Percentiles rank a stretch among this genome's conserved stretches.
Evolutionary conservation across 2,797 vertebrate genomes (phyloP).

Genomic region (Peromyscus nudipes): DNA sequence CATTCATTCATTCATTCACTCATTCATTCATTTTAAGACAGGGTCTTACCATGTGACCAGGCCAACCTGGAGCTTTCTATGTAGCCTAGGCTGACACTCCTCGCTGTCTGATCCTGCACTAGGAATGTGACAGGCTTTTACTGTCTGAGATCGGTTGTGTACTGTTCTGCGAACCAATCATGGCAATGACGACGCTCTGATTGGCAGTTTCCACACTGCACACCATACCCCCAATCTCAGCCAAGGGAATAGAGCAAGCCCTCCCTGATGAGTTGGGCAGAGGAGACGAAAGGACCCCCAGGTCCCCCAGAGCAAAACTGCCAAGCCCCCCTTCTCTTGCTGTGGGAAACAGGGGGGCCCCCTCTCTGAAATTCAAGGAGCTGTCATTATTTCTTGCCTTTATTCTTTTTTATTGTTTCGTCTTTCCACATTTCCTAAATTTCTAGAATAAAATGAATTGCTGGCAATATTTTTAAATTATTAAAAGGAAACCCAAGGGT

Average conservation of each 20-base stretch:
- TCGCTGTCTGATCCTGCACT: neutral
- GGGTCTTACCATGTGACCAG: neutral
- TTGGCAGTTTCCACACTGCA: neutral
- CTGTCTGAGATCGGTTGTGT: neutral
- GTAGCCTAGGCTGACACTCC: neutral
- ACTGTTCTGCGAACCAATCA: neutral
- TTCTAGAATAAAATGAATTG: slow-evolving; percentile 45
- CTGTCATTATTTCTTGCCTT: neutral
- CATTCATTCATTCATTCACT: too few species aligned
- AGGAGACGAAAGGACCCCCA: neutral
- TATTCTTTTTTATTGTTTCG: neutral
- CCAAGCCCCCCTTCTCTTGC: neutral
- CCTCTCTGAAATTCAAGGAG: neutral
- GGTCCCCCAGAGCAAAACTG: neutral
- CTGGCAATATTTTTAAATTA: slow-evolving; percentile 45
- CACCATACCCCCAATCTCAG: rapidly evolving
- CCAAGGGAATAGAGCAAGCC: neutral
- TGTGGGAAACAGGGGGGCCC: neutral
- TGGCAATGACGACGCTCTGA: neutral
- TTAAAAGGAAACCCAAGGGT: slow-evolving; percentile 58
- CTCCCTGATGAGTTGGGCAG: neutral
- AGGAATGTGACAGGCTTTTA: neutral
- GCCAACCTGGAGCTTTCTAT: neutral
- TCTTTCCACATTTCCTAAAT: slow-evolving; percentile 59
- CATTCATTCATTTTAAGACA: neutral